Evolutionary conservation across 2,797 vertebrate species (phyloP).

Genomic region (Myotis findleyi): DNA sequence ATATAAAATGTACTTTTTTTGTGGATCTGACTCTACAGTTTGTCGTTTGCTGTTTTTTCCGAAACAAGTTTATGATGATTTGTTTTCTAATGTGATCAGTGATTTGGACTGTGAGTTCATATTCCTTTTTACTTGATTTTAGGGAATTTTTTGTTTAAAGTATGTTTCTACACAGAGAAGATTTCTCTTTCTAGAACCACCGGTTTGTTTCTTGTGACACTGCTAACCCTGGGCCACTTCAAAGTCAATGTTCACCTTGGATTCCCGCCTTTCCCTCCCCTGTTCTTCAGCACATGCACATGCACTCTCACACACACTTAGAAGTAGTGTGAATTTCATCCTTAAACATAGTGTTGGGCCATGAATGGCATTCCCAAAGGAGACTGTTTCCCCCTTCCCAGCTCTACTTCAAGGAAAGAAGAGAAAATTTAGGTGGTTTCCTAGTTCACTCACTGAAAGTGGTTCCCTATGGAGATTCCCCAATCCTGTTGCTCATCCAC

Average conservation of each 20-base stretch:
- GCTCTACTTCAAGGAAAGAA: not conserved
- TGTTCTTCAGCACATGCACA: not conserved
- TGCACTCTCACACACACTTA: too few species aligned
- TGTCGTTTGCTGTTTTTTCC: not conserved
- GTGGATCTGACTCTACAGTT: not conserved
- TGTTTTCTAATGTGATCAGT: not conserved
- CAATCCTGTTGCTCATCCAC: not conserved
- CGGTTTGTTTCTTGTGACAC: not conserved
- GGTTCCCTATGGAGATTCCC: not conserved
- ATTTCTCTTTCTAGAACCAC: not conserved
- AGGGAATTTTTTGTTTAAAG: not conserved
- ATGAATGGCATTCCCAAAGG: not conserved
- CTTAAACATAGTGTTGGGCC: not conserved
- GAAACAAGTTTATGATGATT: not conserved
- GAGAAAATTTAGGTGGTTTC: not conserved
- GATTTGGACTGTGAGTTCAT: not conserved
- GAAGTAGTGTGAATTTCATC: not conserved
- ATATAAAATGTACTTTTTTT: not conserved
- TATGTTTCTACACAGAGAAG: not conserved
- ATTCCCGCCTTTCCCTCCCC: not conserved
- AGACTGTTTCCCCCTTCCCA: not conserved
- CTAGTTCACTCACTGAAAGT: not conserved
- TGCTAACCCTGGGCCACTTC: not conserved
- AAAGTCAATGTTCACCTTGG: not conserved
- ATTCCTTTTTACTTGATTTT: not conserved